Percentiles rank a stretch among this genome's conserved stretches.
Evolutionary conservation across 2,113 vertebrate genomes (phyloP).

Genomic region (Misgurnus mizolepis): DNA sequence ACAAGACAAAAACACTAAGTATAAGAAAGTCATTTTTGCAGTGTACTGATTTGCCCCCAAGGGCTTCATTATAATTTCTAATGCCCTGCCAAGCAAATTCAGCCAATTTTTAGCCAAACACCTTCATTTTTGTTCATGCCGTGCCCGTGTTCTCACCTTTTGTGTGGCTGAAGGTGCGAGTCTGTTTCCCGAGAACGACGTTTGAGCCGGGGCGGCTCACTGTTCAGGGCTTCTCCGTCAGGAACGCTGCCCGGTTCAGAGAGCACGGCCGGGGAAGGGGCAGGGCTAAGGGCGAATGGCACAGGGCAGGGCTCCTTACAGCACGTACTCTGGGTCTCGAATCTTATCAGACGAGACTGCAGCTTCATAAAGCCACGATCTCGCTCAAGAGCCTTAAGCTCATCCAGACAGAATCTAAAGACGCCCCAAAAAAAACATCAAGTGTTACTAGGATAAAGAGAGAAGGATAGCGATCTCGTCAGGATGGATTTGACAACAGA

Average conservation of each 20-base stretch:
- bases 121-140: neutral
- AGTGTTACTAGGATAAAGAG: neutral
- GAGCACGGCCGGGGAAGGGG: conserved; percentile 83
- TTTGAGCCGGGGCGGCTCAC: conserved; percentile 77
- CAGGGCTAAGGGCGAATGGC: conserved; percentile 82
- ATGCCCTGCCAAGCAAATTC: neutral
- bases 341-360: conserved; percentile 92
- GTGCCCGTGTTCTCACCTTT: conserved; percentile 74
- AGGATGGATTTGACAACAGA: neutral
- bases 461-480: neutral
- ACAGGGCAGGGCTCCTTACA: conserved; percentile 84
- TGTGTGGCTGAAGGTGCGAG: conserved; percentile 69
- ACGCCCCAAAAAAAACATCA: neutral
- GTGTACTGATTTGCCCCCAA: neutral
- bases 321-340: conserved; percentile 95
- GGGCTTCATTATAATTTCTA: neutral
- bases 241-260: conserved; percentile 90
- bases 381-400: conserved; percentile 83
- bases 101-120: neutral
- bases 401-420: conserved; percentile 88
- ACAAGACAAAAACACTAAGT: too few relatives aligned
- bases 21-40: too few relatives aligned
- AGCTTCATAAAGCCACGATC: conserved; percentile 87
- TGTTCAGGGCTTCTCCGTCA: conserved; percentile 83
- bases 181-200: conserved; percentile 78